These are phyloP conservation scores for Thera obeliscata DNA, from an alignment of 2,888 invertebrate genomes.

Conservation along the genomic window DNA sequence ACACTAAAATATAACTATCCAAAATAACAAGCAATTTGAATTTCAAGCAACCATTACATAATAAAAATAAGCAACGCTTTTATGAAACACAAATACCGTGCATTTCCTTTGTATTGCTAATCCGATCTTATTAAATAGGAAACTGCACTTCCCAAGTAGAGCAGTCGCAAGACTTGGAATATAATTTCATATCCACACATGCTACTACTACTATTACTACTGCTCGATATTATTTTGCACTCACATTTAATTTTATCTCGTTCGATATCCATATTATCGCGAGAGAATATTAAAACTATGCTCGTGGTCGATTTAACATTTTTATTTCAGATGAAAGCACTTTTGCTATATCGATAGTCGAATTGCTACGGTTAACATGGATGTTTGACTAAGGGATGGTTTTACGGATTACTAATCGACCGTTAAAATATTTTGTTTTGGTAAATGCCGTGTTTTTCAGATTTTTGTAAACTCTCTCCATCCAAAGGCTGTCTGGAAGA, in stretches of 20 bases:
- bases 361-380: neutral
- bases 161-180: slow-evolving; percentile 34
- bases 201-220: too few species aligned
- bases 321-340: slow-evolving; percentile 16
- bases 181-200: slow-evolving; percentile 48
- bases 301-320: slow-evolving; percentile 15
- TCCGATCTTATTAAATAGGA: slow-evolving; percentile 35
- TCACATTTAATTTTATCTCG: slow-evolving; percentile 44
- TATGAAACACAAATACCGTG: slow-evolving; percentile 12
- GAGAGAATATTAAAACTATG: slow-evolving; percentile 34
- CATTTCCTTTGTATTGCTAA: slow-evolving; percentile 31
- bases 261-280: slow-evolving; percentile 30
- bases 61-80: slow-evolving; percentile 12
- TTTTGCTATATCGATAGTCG: neutral
- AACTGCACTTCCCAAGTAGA: slow-evolving; percentile 38
- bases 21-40: neutral
- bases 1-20: too few species aligned
- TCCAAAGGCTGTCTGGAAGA: too few species aligned
- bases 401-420: too few species aligned
- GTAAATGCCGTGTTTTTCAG: too few species aligned
- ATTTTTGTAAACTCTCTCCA: too few species aligned
- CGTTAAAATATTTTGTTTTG: too few species aligned
- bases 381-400: too few species aligned
- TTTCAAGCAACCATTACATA: neutral
- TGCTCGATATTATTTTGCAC: slow-evolving; percentile 43